Conservation (phyloP, 2,113 vertebrate species). For the Podarcis cretensis region DNA sequence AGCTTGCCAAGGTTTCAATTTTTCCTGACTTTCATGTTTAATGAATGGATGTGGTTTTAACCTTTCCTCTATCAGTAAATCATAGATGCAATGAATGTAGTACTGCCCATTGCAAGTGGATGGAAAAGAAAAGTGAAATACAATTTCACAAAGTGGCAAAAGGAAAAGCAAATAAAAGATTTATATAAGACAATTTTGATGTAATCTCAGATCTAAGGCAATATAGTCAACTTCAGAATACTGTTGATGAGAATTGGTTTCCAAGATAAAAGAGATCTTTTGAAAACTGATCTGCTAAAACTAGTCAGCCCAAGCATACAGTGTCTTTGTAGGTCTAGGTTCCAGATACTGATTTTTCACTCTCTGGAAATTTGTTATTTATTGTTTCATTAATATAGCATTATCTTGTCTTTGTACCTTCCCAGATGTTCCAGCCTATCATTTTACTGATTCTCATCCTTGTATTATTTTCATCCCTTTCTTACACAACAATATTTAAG, state of each 20-base stretch:
- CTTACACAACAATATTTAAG: constrained; percentile 99
- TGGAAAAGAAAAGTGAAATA: constrained; percentile 42
- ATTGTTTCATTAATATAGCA: constrained; percentile 74
- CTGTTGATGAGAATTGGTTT: constrained; percentile 27
- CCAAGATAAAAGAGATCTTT: neutral
- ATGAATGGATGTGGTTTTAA: constrained; percentile 39
- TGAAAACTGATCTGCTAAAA: constrained; percentile 23
- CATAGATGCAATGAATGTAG: constrained; percentile 65
- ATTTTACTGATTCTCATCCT: constrained; percentile 99
- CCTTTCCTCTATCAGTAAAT: constrained; percentile 65
- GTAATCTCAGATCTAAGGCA: neutral
- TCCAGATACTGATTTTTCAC: constrained; percentile 52
- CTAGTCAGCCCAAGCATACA: constrained; percentile 42
- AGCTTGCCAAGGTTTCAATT: neutral
- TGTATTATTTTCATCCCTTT: constrained; percentile 98
- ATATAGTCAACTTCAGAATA: constrained; percentile 41
- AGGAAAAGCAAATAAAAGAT: constrained; percentile 17
- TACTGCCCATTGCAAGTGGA: constrained; percentile 61
- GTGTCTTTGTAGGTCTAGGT: constrained; percentile 46
- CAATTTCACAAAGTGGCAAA: neutral
- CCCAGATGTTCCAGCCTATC: constrained; percentile 99
- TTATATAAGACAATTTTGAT: constrained; percentile 49
- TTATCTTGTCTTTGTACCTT: constrained; percentile 80
- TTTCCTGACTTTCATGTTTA: constrained; percentile 51
- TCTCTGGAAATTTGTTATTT: constrained; percentile 51